These are phyloP conservation scores for silkworm (Bombyx mori) DNA, from an alignment of 1,140 invertebrate species.

Conservation along the genomic window ASM3026992v2 NC_085114.1:6864001-6864500, in stretches of 20 bases:
- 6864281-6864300: constrained; percentile 32
- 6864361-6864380: constrained; percentile 32
- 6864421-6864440: constrained; percentile 68
- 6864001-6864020: no score
- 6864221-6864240: no score
- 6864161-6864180: no score
- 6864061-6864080: no score
- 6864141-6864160: no score
- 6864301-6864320: constrained; percentile 17
- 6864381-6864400: constrained; percentile 59
- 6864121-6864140: no score
- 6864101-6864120: no score
- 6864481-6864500: constrained; percentile 25
- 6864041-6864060: no score
- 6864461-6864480: constrained; percentile 69
- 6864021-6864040: no score
- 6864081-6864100: no score
- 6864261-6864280: constrained; percentile 36
- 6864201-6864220: no score
- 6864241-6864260: constrained; percentile 43
- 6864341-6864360: constrained; percentile 23
- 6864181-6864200: no score
- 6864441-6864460: constrained; percentile 70
- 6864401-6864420: constrained; percentile 53
- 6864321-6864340: constrained; percentile 43